Evolutionary conservation across 1,140 invertebrate species (phyloP), one percentile per base, ranked within the genome.

Genomic region (Hyles euphorbiae): DNA sequence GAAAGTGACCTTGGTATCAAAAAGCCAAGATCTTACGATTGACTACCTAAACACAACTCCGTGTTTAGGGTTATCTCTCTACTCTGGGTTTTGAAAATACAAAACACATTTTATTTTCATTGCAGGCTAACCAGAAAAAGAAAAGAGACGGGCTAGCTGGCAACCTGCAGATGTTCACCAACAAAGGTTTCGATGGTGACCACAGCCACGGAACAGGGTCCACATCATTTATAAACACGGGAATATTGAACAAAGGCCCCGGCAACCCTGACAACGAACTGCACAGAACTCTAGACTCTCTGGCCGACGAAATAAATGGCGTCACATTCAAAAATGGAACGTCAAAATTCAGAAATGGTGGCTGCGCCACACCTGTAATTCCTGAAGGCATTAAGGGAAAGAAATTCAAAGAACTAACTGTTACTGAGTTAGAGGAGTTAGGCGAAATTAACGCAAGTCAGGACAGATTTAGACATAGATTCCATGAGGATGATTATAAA

Each of bases 261-360:
- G 76, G 80, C 61, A 80, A 83, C 66, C 75, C 76, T 5, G 76
- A 76, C 5, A 85, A 82, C 67, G 81, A 80, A n/a, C 58, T 86
- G 5, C 78, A 88, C 53, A 60, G 73, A 46, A 70, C 78, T 48
- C 60, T 87, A 63, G 77, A 87, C 75, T 76, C 77, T 59, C 83
- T 88, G 76, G 72, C 65, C 2, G 53, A 62, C 5, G 81, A 85
- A 12, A 70, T 88, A 32, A 61, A 62, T 34, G 51, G 56, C 10
- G 36, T 10, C 11, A 7, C 2, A 53, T 36, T 7, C 12, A 68
- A 68, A 59, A 66, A 63, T 60, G 53, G 57, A 45, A 40, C 10
- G 22, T 22, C 22, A 22, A 22, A 56, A 47, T 9, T 43, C 46
- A 36, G 50, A 36, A n/a, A 46, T 59, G 22, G 22, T 2, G 22